These are phyloP conservation scores for Junonia oenone DNA, from an alignment of 2,888 invertebrate species.

Conservation along the genomic window DNA sequence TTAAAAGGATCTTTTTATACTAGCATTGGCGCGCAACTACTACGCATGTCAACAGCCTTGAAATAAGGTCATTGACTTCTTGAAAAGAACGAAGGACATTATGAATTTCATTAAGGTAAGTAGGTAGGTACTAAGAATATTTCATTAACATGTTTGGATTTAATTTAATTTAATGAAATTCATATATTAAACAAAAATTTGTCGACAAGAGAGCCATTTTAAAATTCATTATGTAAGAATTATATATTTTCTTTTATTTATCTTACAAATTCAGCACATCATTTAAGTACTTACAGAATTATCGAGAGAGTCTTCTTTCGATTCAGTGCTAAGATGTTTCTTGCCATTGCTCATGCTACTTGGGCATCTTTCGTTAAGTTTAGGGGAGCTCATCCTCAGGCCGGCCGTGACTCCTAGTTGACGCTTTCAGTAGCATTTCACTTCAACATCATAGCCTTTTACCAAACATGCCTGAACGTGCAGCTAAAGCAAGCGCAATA, in stretches of 20 bases:
- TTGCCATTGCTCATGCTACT: constrained; percentile 63
- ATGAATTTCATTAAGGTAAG: not conserved
- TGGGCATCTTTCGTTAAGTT: constrained; percentile 61
- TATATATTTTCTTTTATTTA: too few species aligned
- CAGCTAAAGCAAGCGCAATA: constrained; percentile 21
- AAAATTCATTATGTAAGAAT: too few species aligned
- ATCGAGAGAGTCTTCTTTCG: constrained; percentile 66
- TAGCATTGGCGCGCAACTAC: not conserved
- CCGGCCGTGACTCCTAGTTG: constrained; percentile 16
- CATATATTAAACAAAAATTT: too few species aligned
- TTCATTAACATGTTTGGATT: not conserved
- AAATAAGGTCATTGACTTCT: constrained; percentile 8
- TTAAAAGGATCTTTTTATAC: too few species aligned
- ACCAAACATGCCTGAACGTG: constrained; percentile 3
- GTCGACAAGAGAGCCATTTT: too few species aligned
- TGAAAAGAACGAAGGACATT: not conserved
- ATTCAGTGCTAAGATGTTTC: constrained; percentile 55
- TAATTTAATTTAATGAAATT: too few species aligned
- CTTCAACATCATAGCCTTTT: constrained; percentile 6
- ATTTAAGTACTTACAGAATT: constrained; percentile 58
- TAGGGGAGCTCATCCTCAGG: constrained; percentile 63
- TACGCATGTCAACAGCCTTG: constrained; percentile 10
- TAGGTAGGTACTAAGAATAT: too few species aligned
- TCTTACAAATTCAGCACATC: too few species aligned
- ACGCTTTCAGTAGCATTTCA: constrained; percentile 21